Percentiles rank a stretch among this genome's conserved stretches.
Evolutionary conservation across 2,888 invertebrate species (phyloP).

Genomic region (Lithophane leautieri): DNA sequence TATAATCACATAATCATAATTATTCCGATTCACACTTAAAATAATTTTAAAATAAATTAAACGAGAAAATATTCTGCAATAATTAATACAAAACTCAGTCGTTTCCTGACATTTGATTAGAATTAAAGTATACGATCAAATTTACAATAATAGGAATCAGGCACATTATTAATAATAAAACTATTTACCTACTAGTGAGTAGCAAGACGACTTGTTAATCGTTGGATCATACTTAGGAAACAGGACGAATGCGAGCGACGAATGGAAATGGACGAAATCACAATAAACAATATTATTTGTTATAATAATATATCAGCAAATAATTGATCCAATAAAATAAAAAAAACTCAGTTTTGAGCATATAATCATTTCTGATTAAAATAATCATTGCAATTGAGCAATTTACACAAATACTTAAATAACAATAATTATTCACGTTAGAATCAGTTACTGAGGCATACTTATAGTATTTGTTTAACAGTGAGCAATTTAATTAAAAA

Average conservation of each 20-base stretch:
- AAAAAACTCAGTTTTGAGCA: slow-evolving; percentile 88
- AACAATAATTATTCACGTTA: slow-evolving; percentile 73
- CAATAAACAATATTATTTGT: slow-evolving; percentile 75
- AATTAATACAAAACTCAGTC: slow-evolving; percentile 90
- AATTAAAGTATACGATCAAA: slow-evolving; percentile 88
- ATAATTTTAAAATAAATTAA: slow-evolving; percentile 89
- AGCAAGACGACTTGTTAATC: slow-evolving; percentile 74
- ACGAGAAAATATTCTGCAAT: slow-evolving; percentile 88
- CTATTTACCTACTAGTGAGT: slow-evolving; percentile 82
- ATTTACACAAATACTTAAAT: slow-evolving; percentile 76
- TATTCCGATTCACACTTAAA: slow-evolving; percentile 89
- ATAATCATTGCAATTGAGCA: slow-evolving; percentile 86
- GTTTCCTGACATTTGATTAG: slow-evolving; percentile 89
- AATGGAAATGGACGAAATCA: slow-evolving; percentile 81
- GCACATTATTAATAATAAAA: slow-evolving; percentile 83
- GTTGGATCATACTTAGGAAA: slow-evolving; percentile 67
- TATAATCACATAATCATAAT: slow-evolving; percentile 90
- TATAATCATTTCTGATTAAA: slow-evolving; percentile 83
- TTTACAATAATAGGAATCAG: slow-evolving; percentile 90
- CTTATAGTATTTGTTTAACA: slow-evolving; percentile 77
- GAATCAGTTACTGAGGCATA: slow-evolving; percentile 81
- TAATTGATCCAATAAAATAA: slow-evolving; percentile 84
- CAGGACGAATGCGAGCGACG: slow-evolving; percentile 64
- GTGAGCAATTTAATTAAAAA: slow-evolving; percentile 78
- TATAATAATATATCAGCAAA: slow-evolving; percentile 76